Base-by-base conservation (phyloP, 1,140 invertebrate species). In the Triops cancriformis region DNA sequence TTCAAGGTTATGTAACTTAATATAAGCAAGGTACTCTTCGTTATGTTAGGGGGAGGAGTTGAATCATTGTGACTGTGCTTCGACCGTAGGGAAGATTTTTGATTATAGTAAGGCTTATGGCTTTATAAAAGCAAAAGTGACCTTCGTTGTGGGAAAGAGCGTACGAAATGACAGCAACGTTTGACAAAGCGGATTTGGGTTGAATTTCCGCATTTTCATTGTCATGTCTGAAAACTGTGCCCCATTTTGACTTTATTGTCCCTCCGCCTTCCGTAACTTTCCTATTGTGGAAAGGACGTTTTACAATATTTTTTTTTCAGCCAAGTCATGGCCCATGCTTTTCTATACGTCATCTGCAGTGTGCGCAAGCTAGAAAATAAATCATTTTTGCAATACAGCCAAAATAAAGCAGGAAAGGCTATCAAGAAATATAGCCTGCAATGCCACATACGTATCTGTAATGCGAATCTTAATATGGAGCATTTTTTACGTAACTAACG, bases 171-270 rank as follows among this genome's bases (percentile, higher is more conserved):
- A 64, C 51, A 64, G 51, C 18, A 64, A 64, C 23, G 51, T 64
- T 14, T 64, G 10, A 64, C 51, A 64, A 64, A 64, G 51, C 9
- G 73, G 27, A 74, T 74, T 74, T 74, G 27, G 73, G 27, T 74
- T 31, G 73, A 31, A 74, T 74, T 64, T 64, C 51, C 51, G 51
- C 51, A 14, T 64, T 64, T 64, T 23, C 51, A 64, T 64, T 64
- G 51, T 64, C n/a, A 23, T 64, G 51, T 23, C 23, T 23, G 51
- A 23, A 64, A n/a, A 64, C 23, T n/a, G 14, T 64, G 51, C 18
- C 51, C 51, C 18, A 64, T 64, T 64, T 64, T 37, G 31, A 64
- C 51, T 64, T 64, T 14, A 18, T 64, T 6, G 23, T 23, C 51
- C 51, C 23, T 23, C 18, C 14, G 51, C 51, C 51, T 64, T 64